Evolutionary conservation across 2,888 invertebrate genomes (phyloP).

Genomic region (Leptopilina syphax): DNA sequence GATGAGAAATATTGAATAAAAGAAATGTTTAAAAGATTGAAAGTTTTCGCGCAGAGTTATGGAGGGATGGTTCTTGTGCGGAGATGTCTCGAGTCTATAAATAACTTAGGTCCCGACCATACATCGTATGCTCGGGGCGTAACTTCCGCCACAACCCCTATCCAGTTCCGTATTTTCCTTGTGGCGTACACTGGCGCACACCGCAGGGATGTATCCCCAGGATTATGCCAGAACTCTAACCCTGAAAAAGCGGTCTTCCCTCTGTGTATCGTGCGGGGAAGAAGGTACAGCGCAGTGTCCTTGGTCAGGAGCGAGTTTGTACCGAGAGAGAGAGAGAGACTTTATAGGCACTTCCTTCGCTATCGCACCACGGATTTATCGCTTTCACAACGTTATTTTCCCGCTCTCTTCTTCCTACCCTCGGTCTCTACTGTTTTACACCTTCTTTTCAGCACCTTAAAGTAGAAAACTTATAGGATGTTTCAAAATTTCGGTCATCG

Average conservation of each 20-base stretch:
- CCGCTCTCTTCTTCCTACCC: constrained; percentile 2
- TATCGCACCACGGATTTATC: constrained; percentile 36
- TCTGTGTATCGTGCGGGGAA: constrained; percentile 4
- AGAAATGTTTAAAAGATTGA: not conserved
- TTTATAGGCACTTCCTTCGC: constrained; percentile 39
- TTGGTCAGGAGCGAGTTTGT: constrained; percentile 23
- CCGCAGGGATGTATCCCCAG: not conserved
- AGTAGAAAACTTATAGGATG: constrained; percentile 27
- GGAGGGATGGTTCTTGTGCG: not conserved
- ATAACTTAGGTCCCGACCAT: constrained; percentile 44
- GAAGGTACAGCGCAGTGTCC: constrained; percentile 11
- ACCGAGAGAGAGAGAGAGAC: constrained; percentile 7
- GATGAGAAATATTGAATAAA: not conserved
- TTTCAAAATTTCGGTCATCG: too few species aligned
- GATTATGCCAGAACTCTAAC: constrained; percentile 23
- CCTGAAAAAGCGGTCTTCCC: constrained; percentile 25
- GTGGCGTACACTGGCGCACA: constrained; percentile 2
- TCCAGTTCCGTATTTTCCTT: constrained; percentile 36
- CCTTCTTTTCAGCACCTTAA: constrained; percentile 25
- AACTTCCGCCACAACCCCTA: constrained; percentile 46
- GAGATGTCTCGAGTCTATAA: constrained; percentile 47
- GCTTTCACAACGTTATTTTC: constrained; percentile 18
- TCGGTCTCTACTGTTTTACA: constrained; percentile 16
- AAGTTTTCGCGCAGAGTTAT: not conserved
- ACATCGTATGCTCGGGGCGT: constrained; percentile 48